Base-by-base conservation (phyloP, 1,140 invertebrate genomes). In the Drosophila bipectinata region DNA sequence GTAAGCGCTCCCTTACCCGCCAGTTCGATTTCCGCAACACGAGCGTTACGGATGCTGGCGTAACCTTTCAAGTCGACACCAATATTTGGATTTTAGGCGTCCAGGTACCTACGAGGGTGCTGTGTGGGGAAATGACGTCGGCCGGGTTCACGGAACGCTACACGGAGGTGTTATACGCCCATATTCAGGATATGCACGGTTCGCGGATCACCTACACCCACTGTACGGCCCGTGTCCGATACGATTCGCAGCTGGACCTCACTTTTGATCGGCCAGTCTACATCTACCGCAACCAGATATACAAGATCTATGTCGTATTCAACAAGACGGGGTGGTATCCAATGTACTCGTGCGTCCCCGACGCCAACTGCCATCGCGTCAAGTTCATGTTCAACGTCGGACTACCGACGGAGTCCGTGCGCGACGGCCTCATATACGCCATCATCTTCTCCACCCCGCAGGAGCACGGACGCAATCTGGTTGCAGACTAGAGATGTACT, bases 291-390 rank as follows among this genome's bases (percentile, higher is more conserved):
- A 94, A 95, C 83, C 96, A 96, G 93, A 93, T 95, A 41, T 97
- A 97, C 90, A 95, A 96, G 91, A 94, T 97, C 57, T 96, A 95
- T 12, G 95, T 97, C 10, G 95, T 96, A 45, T 94, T 97, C 91
- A 96, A 96, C 92, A 96, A 96, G 91, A 92, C 94, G 62, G 96
- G 96, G 12, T 95, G 94, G 93, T 97, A 97, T 92, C 95, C 95
- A 9, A 94, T 95, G 92, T 96, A 95, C 54, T 93, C 93, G 8
- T 95, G 95, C 84, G 92, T 93, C 0, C 93, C 93, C 74, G 93
- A 91, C 9, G 78, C 93, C 56, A 93, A 94, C 26, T 94, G 94
- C 56, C 94, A 96, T 89, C 93, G 93, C 21, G 95, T 96, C 18
- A 93, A 94, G 75, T 97, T 97, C 92, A 94, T 94, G 69, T 96